Conservation (phyloP, 2,113 vertebrate genomes). For the Mesocricetus auratus region DNA sequence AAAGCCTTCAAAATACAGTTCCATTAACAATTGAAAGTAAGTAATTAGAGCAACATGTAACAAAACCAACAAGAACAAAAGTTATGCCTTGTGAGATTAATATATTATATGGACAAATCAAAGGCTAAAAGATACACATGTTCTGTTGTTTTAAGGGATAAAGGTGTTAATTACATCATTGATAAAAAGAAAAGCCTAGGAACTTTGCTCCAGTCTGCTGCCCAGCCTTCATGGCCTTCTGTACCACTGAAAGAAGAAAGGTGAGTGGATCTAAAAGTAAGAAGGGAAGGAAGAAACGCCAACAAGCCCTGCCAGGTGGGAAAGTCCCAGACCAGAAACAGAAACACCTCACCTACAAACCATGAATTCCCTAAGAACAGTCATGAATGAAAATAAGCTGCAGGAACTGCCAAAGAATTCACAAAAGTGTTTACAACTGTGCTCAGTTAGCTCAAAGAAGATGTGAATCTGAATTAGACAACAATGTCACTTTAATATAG, state of each 20-base stretch:
- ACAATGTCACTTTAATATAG: not conserved
- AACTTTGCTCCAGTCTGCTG: not conserved
- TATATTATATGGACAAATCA: not conserved
- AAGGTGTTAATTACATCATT: not conserved
- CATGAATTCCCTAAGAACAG: not conserved
- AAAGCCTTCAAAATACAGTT: not conserved
- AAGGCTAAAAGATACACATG: not conserved
- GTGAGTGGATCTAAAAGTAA: not conserved
- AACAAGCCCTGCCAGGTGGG: not conserved
- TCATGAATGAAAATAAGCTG: not conserved
- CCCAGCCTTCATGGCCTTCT: not conserved
- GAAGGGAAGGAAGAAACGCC: not conserved
- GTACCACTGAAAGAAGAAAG: not conserved
- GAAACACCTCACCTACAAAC: not conserved
- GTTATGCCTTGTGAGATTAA: not conserved
- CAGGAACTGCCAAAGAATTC: not conserved
- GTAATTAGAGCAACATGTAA: not conserved
- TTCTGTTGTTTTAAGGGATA: not conserved
- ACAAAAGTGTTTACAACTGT: not conserved
- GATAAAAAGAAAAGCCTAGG: not conserved
- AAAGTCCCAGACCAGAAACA: not conserved
- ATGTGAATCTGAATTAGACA: not conserved
- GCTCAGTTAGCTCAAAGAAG: not conserved
- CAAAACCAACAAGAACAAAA: not conserved
- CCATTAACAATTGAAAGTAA: not conserved